A percentile compares a stretch with the other conserved stretches of the same genome.
Conservation (phyloP, 1,140 invertebrate genomes). For the Drosophila nigromelanica region DNA sequence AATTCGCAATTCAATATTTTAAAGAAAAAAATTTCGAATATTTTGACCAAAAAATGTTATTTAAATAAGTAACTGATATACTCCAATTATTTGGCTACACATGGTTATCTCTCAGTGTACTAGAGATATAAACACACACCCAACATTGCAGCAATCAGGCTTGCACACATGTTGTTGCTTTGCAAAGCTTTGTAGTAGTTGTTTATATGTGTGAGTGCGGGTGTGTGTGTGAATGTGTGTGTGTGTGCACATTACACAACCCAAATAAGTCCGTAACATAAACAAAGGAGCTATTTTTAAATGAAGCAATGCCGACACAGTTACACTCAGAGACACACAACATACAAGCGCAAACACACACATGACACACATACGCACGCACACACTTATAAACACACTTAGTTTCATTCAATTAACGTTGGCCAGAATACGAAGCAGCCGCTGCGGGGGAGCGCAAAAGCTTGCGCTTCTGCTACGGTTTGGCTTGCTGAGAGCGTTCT, state of each 20-base stretch:
- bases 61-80: too few species aligned
- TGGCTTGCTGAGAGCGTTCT: background rate
- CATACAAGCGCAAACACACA: constrained; percentile 6
- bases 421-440: constrained; percentile 27
- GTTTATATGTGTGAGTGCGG: background rate
- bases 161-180: background rate
- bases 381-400: constrained; percentile 39
- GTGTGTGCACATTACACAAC: constrained; percentile 20
- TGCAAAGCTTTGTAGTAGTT: background rate
- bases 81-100: too few species aligned
- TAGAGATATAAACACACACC: background rate
- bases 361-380: constrained; percentile 7
- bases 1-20: too few species aligned
- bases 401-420: constrained; percentile 54
- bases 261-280: constrained; percentile 34
- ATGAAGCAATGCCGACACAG: constrained; percentile 41
- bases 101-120: background rate
- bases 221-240: constrained; percentile 1
- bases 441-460: constrained; percentile 12
- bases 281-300: constrained; percentile 53
- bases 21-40: too few species aligned
- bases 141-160: constrained; percentile 3
- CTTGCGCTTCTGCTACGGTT: constrained; percentile 8
- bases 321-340: background rate
- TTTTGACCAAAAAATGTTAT: too few species aligned